Conservation (phyloP, 2,113 vertebrate genomes). For the Nothoprocta perdicaria region DNA sequence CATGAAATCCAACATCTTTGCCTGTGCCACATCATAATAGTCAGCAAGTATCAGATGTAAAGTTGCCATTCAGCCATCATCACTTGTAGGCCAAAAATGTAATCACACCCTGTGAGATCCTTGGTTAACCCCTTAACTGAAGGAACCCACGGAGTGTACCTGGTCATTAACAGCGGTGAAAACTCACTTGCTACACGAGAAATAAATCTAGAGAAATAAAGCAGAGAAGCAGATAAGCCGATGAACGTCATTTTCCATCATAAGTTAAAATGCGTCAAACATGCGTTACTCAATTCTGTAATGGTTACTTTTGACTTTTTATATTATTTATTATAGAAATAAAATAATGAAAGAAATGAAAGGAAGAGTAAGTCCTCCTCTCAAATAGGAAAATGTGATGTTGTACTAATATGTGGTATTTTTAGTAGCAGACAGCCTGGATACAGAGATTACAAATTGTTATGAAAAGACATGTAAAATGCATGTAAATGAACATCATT, state of each 20-base stretch:
- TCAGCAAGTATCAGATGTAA: background rate
- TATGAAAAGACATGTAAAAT: background rate
- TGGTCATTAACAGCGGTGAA: background rate
- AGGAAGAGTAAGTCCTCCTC: background rate
- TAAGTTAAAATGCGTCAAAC: background rate
- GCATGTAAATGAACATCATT: background rate
- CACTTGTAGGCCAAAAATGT: background rate
- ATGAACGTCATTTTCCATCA: background rate
- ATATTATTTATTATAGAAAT: background rate
- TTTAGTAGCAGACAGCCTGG: background rate
- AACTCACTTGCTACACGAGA: background rate
- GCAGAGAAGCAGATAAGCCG: background rate
- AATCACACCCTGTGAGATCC: background rate
- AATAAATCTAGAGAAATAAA: background rate
- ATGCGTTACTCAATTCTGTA: background rate
- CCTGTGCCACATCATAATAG: background rate
- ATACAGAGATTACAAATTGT: background rate
- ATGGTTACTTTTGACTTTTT: background rate
- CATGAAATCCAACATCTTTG: background rate
- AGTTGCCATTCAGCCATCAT: constrained; percentile 4
- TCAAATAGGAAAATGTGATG: background rate
- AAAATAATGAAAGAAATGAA: background rate
- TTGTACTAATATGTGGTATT: background rate
- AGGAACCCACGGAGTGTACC: background rate
- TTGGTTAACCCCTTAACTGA: background rate